Percentiles rank a stretch among this genome's conserved stretches.
Evolutionary conservation across 2,113 vertebrate species (phyloP).

Genomic region (Tetrao urogallus): DNA sequence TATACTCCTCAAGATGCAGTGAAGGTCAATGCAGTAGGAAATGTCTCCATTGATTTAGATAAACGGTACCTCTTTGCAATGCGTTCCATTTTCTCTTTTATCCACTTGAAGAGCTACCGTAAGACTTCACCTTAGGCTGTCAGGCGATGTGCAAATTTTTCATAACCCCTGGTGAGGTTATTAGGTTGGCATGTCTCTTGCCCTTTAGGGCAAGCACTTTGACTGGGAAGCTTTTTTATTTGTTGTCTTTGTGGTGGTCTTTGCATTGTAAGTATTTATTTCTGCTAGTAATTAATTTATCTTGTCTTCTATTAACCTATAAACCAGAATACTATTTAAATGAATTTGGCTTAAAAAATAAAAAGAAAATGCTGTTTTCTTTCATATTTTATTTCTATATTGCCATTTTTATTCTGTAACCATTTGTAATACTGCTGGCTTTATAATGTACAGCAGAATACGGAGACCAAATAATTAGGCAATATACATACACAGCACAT

Average conservation of each 20-base stretch:
- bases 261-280: conserved; percentile 48
- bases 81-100: conserved; percentile 69
- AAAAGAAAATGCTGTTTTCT: conserved; percentile 22
- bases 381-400: not conserved
- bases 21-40: conserved; percentile 72
- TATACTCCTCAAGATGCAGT: conserved; percentile 50
- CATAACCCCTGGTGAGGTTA: conserved; percentile 54
- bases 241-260: not conserved
- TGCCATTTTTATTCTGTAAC: not conserved
- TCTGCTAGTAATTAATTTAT: conserved; percentile 41
- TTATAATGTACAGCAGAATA: not conserved
- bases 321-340: not conserved
- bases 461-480: not conserved
- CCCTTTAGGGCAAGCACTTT: conserved; percentile 55
- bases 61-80: conserved; percentile 61
- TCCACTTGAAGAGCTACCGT: conserved; percentile 61
- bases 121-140: conserved; percentile 65
- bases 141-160: conserved; percentile 66
- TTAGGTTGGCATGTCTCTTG: conserved; percentile 58
- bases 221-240: conserved; percentile 2
- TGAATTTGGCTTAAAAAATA: conserved; percentile 12
- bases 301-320: conserved; percentile 30
- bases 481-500: not conserved
- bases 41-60: conserved; percentile 74
- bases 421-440: not conserved